These are phyloP conservation scores for Boloria euphrosyne DNA, from an alignment of 2,888 invertebrate genomes.

Conservation along the genomic window DNA sequence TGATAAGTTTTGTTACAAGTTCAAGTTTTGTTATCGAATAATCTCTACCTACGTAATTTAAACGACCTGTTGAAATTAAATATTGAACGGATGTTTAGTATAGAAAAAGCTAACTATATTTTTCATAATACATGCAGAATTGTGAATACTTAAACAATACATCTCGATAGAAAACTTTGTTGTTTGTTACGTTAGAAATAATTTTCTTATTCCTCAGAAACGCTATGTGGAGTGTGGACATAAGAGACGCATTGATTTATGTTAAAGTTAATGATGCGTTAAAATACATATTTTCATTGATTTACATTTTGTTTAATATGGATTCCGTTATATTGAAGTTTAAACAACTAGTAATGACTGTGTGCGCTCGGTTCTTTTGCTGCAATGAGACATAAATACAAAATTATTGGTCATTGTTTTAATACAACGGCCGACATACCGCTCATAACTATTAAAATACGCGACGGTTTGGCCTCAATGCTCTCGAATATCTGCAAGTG, in stretches of 20 bases:
- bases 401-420: conserved; percentile 78
- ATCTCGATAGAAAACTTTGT: too few relatives aligned
- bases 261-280: conserved; percentile 24
- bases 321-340: conserved; percentile 46
- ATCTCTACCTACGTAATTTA: neutral
- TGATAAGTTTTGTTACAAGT: conserved; percentile 66
- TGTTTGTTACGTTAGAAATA: neutral
- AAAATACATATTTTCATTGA: conserved; percentile 10
- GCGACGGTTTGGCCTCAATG: conserved; percentile 64
- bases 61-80: neutral
- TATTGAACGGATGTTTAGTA: too few relatives aligned
- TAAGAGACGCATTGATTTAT: conserved; percentile 17
- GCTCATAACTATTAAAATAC: conserved; percentile 66
- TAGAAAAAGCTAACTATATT: too few relatives aligned
- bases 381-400: conserved; percentile 68
- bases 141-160: too few relatives aligned
- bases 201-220: neutral
- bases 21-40: conserved; percentile 1
- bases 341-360: conserved; percentile 43
- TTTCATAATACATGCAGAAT: too few relatives aligned
- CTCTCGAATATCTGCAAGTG: conserved; percentile 49
- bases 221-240: neutral
- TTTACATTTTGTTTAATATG: neutral
- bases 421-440: conserved; percentile 62
- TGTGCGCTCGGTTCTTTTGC: conserved; percentile 35